phyloP scores from a whole-genome alignment of 2,113 vertebrate genomes.

The Lagopus muta region DNA sequence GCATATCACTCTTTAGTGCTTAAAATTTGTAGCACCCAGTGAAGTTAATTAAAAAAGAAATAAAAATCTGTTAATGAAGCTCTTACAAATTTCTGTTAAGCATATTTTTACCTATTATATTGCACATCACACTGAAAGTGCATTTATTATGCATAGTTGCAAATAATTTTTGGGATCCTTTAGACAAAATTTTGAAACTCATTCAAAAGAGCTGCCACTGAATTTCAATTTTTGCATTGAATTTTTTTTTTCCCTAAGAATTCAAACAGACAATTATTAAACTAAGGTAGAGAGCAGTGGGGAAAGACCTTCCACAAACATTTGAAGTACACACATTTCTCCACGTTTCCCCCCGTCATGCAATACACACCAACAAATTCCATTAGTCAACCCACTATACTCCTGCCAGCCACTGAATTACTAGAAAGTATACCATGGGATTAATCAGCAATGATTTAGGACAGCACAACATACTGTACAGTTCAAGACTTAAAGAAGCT shows the following conservation, averaged over 20 bases:
- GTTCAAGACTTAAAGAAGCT: slow-evolving; percentile 37
- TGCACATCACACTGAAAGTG: background rate
- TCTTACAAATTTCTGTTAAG: background rate
- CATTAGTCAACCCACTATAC: background rate
- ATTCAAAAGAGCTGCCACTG: slow-evolving; percentile 1
- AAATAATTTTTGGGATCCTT: background rate
- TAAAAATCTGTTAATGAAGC: background rate
- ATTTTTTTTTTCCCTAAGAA: background rate
- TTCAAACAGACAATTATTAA: slow-evolving; percentile 41
- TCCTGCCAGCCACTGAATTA: background rate
- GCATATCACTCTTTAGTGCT: background rate
- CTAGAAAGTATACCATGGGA: background rate
- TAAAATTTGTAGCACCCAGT: background rate
- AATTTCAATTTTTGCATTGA: slow-evolving; percentile 68
- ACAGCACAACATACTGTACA: slow-evolving; percentile 52
- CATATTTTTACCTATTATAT: background rate
- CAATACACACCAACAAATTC: background rate
- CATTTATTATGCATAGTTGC: background rate
- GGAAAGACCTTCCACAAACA: slow-evolving; percentile 51
- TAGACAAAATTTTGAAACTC: background rate
- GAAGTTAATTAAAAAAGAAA: background rate
- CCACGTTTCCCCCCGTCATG: background rate
- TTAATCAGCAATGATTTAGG: slow-evolving; percentile 3
- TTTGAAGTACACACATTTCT: background rate
- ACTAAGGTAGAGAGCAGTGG: slow-evolving; percentile 42